phyloP scores from a whole-genome alignment of 2,888 invertebrate species.

The Rhynchonema sp. region DNA sequence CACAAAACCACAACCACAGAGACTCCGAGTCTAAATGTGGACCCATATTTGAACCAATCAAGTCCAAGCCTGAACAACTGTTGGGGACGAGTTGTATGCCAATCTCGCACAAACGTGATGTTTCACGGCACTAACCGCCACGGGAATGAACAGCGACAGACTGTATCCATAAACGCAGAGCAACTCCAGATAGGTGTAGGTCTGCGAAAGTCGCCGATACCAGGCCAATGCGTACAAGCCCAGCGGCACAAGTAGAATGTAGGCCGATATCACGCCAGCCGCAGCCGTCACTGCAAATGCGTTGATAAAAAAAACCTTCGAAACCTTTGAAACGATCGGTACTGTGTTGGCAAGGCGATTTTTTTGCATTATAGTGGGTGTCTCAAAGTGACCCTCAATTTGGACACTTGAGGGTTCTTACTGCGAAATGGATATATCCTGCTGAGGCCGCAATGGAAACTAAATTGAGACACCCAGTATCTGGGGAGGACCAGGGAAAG shows the following conservation, averaged over 20 bases:
- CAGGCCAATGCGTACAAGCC: constrained; percentile 63
- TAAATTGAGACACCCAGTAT: too few species aligned
- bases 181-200: constrained; percentile 51
- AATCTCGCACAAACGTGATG: too few species aligned
- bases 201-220: constrained; percentile 41
- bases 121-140: constrained; percentile 44
- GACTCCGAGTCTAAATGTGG: not conserved
- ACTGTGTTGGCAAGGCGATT: too few species aligned
- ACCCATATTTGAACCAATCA: constrained; percentile 1
- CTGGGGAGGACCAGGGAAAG: too few species aligned
- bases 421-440: not conserved
- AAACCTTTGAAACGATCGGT: too few species aligned
- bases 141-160: constrained; percentile 73
- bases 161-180: constrained; percentile 90
- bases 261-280: constrained; percentile 66
- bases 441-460: not conserved
- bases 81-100: too few species aligned
- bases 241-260: constrained; percentile 65
- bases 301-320: too few species aligned
- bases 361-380: too few species aligned
- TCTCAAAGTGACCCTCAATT: not conserved
- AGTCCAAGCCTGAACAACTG: too few species aligned
- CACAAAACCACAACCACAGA: not conserved
- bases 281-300: constrained; percentile 67
- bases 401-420: too few species aligned